A percentile compares a stretch with the other conserved stretches of the same genome.
Conservation (phyloP, 2,888 invertebrate species). For the Pherbina coryleti region DNA sequence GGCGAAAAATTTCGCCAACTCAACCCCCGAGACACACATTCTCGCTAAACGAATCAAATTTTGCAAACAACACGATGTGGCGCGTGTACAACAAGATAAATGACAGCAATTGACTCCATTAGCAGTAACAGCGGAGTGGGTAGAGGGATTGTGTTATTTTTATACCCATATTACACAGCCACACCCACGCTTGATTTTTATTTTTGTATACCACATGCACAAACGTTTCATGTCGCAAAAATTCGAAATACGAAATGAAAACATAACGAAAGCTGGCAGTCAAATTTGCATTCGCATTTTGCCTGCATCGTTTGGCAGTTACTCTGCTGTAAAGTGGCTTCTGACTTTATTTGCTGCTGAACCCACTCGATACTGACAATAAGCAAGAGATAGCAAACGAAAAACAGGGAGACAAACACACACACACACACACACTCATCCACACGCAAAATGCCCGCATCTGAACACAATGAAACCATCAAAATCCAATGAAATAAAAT, state of each 20-base stretch:
- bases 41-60: conserved; percentile 42
- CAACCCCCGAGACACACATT: background rate
- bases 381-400: background rate
- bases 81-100: conserved; percentile 55
- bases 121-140: conserved; percentile 51
- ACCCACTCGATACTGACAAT: too few species aligned
- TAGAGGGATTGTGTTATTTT: conserved; percentile 51
- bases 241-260: conserved; percentile 24
- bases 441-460: conserved; percentile 10
- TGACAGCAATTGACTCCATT: conserved; percentile 67
- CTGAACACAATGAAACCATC: conserved; percentile 64
- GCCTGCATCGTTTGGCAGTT: conserved; percentile 61
- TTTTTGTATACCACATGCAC: conserved; percentile 34
- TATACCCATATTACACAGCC: conserved; percentile 50
- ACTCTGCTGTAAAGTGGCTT: conserved; percentile 50
- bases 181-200: conserved; percentile 8
- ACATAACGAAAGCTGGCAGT: conserved; percentile 37
- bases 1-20: conserved; percentile 5
- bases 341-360: conserved; percentile 54
- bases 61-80: conserved; percentile 36
- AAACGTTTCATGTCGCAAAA: conserved; percentile 20
- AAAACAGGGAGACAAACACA: conserved; percentile 7
- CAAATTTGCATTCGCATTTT: conserved; percentile 67
- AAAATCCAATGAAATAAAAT: conserved; percentile 68
- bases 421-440: conserved; percentile 34